Percentiles rank a stretch among this genome's conserved stretches.
phyloP scores from a whole-genome alignment of 2,888 invertebrate species.

The Leptarthrus brevirostris region DNA sequence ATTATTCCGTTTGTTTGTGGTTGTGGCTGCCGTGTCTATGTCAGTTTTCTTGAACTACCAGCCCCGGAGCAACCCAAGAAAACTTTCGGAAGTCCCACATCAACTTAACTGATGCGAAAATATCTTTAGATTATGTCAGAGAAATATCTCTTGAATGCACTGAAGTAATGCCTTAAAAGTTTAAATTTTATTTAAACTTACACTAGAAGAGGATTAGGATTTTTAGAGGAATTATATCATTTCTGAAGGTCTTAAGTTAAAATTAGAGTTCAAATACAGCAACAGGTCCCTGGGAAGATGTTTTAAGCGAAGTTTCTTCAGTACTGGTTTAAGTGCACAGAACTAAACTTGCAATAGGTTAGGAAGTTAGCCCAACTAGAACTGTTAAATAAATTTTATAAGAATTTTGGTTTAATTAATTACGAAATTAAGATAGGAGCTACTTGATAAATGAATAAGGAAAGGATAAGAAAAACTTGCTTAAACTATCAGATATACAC shows the following conservation, averaged over 20 bases:
- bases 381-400: too few relatives aligned
- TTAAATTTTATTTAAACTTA: conserved; percentile 18
- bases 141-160: conserved; percentile 41
- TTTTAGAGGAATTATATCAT: conserved; percentile 8
- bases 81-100: conserved; percentile 46
- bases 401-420: too few relatives aligned
- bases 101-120: conserved; percentile 48
- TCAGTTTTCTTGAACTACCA: conserved; percentile 5
- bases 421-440: too few relatives aligned
- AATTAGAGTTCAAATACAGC: conserved; percentile 9
- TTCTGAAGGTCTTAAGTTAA: neutral
- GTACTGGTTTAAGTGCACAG: too few relatives aligned
- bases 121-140: conserved; percentile 46
- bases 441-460: too few relatives aligned
- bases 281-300: conserved; percentile 6
- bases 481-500: too few relatives aligned
- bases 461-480: too few relatives aligned
- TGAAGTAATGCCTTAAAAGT: conserved; percentile 36
- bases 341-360: too few relatives aligned
- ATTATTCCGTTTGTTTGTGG: conserved; percentile 43
- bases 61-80: conserved; percentile 7
- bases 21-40: conserved; percentile 30
- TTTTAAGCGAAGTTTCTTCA: neutral
- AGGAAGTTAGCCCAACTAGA: too few relatives aligned
- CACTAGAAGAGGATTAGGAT: conserved; percentile 7